A percentile compares a stretch with the other conserved stretches of the same genome.
Conservation (phyloP, 2,113 vertebrate genomes). For the Larimichthys polyactis region DNA sequence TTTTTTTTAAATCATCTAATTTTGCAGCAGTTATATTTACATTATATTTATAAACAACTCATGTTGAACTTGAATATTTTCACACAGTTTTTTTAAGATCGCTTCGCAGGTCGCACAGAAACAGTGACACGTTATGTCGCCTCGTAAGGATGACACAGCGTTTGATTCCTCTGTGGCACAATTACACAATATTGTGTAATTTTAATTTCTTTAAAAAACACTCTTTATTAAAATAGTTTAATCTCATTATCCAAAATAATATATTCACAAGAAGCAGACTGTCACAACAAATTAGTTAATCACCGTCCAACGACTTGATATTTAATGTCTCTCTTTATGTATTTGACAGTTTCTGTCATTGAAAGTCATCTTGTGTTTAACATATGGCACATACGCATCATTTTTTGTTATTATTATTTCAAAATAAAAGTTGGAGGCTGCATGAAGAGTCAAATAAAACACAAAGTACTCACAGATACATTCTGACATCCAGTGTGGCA, state of each 20-base stretch:
- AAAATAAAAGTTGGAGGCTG: neutral
- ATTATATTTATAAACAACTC: neutral
- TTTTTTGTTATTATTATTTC: neutral
- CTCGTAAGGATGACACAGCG: neutral
- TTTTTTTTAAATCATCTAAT: neutral
- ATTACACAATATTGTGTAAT: neutral
- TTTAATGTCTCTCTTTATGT: neutral
- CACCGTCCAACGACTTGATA: neutral
- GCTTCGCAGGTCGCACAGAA: neutral
- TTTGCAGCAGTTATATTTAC: slow-evolving; percentile 22
- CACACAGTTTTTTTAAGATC: neutral
- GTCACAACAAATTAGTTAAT: neutral
- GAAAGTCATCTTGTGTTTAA: neutral
- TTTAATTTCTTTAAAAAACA: neutral
- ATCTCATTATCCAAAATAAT: neutral
- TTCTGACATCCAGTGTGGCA: slow-evolving; percentile 37
- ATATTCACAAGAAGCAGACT: neutral
- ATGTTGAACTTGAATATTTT: neutral
- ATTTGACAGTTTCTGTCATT: neutral
- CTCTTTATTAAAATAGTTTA: neutral
- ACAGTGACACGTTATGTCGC: neutral
- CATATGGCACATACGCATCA: neutral
- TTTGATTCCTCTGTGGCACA: neutral
- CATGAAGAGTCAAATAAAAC: neutral
- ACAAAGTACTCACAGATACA: slow-evolving; percentile 66